These are phyloP conservation scores for Bombyx mandarina DNA, from an alignment of 1,140 invertebrate genomes.

Conservation along the genomic window DNA sequence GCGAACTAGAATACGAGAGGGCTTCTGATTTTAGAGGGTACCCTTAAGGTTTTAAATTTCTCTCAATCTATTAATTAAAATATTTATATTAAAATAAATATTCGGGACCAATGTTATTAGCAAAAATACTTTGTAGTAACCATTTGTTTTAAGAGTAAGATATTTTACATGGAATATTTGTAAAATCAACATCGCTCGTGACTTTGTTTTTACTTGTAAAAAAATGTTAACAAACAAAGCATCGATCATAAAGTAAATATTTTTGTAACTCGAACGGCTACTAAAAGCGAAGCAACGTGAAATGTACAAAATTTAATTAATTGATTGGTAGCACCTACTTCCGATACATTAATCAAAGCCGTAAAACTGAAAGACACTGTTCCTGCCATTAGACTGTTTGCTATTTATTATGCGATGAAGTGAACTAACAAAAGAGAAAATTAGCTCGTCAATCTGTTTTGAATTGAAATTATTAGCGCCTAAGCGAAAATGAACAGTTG, in stretches of 20 bases:
- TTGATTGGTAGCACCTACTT: conserved; percentile 6
- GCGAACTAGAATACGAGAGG: conserved; percentile 47
- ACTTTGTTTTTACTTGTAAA: background rate
- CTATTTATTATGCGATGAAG: background rate
- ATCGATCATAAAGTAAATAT: background rate
- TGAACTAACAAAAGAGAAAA: conserved; percentile 3
- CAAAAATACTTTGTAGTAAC: too few species aligned
- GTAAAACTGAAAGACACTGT: conserved; percentile 7
- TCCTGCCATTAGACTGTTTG: conserved; percentile 3
- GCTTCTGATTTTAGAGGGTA: conserved; percentile 31
- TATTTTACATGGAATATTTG: too few species aligned
- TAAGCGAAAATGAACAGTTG: conserved; percentile 21
- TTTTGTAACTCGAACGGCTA: background rate
- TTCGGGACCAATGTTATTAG: too few species aligned
- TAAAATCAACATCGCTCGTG: too few species aligned
- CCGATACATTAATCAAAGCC: conserved; percentile 8
- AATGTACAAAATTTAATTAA: background rate
- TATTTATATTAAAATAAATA: too few species aligned
- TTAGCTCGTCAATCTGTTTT: conserved; percentile 12
- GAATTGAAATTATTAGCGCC: conserved; percentile 37
- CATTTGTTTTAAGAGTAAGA: too few species aligned
- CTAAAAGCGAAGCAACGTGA: background rate
- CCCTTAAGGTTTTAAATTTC: too few species aligned
- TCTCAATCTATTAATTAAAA: too few species aligned
- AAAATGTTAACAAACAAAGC: background rate